Base-by-base conservation (phyloP, 2,113 vertebrate species). In the Pungitius pungitius region DNA sequence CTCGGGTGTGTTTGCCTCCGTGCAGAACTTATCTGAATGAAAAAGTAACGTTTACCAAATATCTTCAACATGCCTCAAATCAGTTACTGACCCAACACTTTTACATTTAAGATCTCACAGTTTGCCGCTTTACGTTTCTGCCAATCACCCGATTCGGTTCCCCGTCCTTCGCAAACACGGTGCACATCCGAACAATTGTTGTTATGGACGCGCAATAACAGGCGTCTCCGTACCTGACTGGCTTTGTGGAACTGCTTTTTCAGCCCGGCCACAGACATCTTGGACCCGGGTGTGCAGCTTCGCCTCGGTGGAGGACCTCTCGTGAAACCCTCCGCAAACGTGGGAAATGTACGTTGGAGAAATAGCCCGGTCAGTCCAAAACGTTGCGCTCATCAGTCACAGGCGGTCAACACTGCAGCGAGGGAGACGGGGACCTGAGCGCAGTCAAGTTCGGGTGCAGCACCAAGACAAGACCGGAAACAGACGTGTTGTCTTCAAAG, bases 201-300 rank as follows among this genome's bases (percentile, higher is more conserved):
- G 80, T 77, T 58, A 55, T 75, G 68, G 49, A 26, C 3, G n/a
- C 58, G 58, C 40, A 17, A 35, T 67, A 64, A 43, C 52, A 56
- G 70, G 71, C 63, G 85, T 20, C 73, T 86, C 52, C 93, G 70
- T 93, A 97, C 96, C 96, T 97, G 96, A 80, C 95, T 97, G 86
- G 96, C 96, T 90, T 96, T 96, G 89, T 96, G 95, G 67, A 97
- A 96, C 92, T 96, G 96, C 87, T 97, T 97, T 92, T 95, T 96
- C 69, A 97, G 91, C 86, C 96, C 96, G 43, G 95, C 94, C 92
- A 95, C 94, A 64, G 95, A 96, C 96, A 96, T 96, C 78, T 72
- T 93, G 37, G 6, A 54, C 47, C 15, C 17, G 2, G 26, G 75
- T 24, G 60, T 49, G 0, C 7, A 26, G 40, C 42, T 52, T 76